Base-by-base conservation (phyloP, 2,888 invertebrate genomes). In the Sinopyrophorus schimmeli region DNA sequence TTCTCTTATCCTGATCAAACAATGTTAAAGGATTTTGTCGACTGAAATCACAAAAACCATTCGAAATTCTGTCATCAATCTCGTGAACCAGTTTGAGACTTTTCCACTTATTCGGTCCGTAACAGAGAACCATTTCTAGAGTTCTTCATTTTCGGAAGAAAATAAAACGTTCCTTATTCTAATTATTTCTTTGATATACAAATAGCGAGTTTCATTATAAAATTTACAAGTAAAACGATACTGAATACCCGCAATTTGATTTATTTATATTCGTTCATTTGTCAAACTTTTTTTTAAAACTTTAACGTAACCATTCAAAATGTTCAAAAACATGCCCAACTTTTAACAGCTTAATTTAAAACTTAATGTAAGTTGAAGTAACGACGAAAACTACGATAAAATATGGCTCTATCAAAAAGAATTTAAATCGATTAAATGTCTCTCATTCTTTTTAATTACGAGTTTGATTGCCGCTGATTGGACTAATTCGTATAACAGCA, bases 391-490 rank as follows among this genome's bases (percentile, higher is more conserved):
- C n/a, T 3, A 10, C 4, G 20, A 28, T 10, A 28, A 9, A 28
- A 4, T 10, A 28, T 17, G 16, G 9, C 3, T 9, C n/a, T 11
- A 32, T 11, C 18, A 20, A 32, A 32, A 15, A 17, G 21, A 18
- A 2, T 10, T 31, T 31, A 10, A 31, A 17, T 3, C 31, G 31
- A 3, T 27, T 27, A 11, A 27, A 30, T 30, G 15, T 30, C 30
- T 16, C n/a, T 16, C 14, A 12, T n/a, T 15, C 30, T 10, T n/a
- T 9, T 5, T 9, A 15, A 14, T 20, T 6, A 20, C 7, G 10
- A 11, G 18, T 32, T 20, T 20, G 32, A 32, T 20, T 32, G 32
- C 18, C 32, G 18, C 6, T 20, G 32, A 32, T 32, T 11, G 11
- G 7, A 20, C 12, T 18, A 14, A 20, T 32, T 32, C 32, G 14